Conservation (phyloP, 23 tunicate species). For the Ascidia mentula region DNA sequence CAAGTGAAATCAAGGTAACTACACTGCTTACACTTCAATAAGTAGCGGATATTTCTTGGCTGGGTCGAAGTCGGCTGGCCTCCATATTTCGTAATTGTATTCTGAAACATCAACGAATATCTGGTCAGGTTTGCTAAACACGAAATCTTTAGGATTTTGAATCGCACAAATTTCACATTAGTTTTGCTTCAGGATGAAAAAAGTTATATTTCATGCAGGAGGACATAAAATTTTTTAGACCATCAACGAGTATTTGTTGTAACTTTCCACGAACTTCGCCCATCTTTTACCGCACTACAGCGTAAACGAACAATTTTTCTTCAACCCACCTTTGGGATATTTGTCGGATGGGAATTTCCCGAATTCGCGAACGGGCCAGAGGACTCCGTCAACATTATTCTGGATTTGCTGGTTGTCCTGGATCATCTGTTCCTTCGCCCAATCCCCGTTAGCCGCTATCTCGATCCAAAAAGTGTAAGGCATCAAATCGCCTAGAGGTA, state of each 20-base stretch:
- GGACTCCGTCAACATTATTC: conserved; percentile 31
- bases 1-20: no score
- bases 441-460: conserved; percentile 28
- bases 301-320: no score
- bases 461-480: conserved; percentile 50
- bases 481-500: conserved; percentile 15
- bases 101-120: conserved; percentile 25
- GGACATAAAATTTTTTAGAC: no score
- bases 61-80: conserved; percentile 73
- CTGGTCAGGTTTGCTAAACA: no score
- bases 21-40: conserved; percentile 96
- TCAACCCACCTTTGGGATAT: conserved; percentile 11
- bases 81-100: conserved; percentile 84
- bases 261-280: no score
- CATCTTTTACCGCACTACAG: no score
- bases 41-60: conserved; percentile 76
- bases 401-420: conserved; percentile 51
- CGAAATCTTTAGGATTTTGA: no score
- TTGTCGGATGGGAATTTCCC: conserved; percentile 32
- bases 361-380: conserved; percentile 65
- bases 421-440: conserved; percentile 29
- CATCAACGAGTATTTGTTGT: no score
- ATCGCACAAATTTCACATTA: no score
- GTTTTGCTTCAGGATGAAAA: no score
- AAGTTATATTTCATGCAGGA: no score